Evolutionary conservation across 2,113 vertebrate species (phyloP), one percentile per base, ranked within the genome.

Genomic region (Spea multiplicata): DNA sequence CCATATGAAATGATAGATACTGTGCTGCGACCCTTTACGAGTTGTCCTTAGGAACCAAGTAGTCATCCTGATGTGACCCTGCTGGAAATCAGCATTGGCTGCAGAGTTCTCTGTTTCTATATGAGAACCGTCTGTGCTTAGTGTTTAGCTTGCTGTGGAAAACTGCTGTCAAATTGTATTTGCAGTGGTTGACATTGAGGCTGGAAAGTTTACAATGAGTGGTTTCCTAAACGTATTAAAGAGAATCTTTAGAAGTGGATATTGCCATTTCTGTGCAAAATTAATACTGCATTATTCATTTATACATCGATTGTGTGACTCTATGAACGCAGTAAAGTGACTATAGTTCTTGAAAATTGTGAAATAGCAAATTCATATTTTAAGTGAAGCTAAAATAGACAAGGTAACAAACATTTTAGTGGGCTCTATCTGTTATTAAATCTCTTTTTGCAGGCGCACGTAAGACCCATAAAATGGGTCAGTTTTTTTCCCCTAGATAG

Each of bases 221-320:
- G 73, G 73, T 75, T 75, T 75, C 48, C 48, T 75, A 44, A 75
- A 52, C 6, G 66, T 66, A 75, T 53, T 44, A 66, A 48, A 9
- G 57, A 49, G 9, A 48, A 12, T 17, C 61, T 75, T 75, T 52
- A 66, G 5, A 75, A 66, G 59, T 44, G 47, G 53, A 75, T 53
- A 52, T 74, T 64, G 73, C 61, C 17, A 65, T 75, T 66, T 74
- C 66, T 75, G 62, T 30, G 44, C 62, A 52, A 48, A 66, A 75
- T 52, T 52, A 66, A 75, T 75, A 66, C 10, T 66, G n/a, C 66
- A 50, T 66, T 65, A 74, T 74, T 65, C 0, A 74, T 44, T 44
- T 50, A 49, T 74, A 65, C 59, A 48, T 74, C 46, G 59, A 65
- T 50, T 74, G 47, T 65, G 59, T 65, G 73, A 59, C 9, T 74